Percentiles rank a stretch among this genome's conserved stretches.
These are phyloP conservation scores for Phengaris alcon DNA, from an alignment of 2,888 invertebrate species.

Conservation along the genomic window DNA sequence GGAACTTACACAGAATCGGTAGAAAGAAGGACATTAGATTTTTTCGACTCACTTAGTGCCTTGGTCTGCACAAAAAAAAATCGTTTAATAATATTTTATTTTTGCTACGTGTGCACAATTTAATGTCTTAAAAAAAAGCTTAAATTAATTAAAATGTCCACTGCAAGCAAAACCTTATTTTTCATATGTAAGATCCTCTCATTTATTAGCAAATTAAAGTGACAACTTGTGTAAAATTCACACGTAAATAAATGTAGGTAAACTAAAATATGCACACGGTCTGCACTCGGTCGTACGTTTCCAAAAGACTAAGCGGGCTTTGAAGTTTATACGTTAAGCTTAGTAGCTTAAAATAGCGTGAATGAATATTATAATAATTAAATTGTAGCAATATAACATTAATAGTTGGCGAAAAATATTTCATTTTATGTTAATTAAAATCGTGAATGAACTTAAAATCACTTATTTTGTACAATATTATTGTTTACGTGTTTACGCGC, in stretches of 20 bases:
- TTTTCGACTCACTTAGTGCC: no score
- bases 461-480: no score
- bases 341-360: background rate
- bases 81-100: no score
- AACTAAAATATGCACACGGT: background rate
- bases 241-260: constrained; percentile 4
- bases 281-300: constrained; percentile 1
- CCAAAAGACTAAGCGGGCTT: constrained; percentile 17
- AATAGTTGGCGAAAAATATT: background rate
- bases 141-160: background rate
- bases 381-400: background rate
- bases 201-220: constrained; percentile 20
- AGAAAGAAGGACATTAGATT: no score
- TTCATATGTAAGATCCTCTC: background rate
- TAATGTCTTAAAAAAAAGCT: no score
- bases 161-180: background rate
- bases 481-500: no score
- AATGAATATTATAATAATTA: background rate
- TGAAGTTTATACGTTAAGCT: constrained; percentile 8
- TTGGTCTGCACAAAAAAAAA: no score
- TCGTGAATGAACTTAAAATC: no score
- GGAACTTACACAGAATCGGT: no score
- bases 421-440: no score
- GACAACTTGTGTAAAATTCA: background rate
- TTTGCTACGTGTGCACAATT: no score